Conservation (phyloP, 2,797 vertebrate genomes). For the Anniella stebbinsi region DNA sequence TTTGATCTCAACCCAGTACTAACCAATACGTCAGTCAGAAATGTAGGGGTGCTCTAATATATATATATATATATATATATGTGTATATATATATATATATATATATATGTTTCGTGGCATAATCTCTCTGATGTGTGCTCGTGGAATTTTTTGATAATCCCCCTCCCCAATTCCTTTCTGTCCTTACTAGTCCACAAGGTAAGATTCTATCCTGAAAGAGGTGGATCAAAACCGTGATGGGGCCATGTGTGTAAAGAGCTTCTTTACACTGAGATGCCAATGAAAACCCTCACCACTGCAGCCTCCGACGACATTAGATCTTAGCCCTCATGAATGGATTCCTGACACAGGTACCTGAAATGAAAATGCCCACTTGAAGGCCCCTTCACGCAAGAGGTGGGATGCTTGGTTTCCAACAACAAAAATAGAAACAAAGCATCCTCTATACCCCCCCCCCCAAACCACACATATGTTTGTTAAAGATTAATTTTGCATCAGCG, state of each 20-base stretch:
- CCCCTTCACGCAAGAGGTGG: neutral
- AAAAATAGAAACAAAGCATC: neutral
- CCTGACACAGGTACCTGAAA: neutral
- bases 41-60: constrained; percentile 70
- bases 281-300: neutral
- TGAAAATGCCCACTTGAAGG: neutral
- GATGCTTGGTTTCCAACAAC: too few species aligned
- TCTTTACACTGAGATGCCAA: neutral
- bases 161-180: accelerated
- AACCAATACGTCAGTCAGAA: constrained; percentile 76
- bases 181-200: constrained; percentile 57
- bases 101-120: constrained; percentile 62
- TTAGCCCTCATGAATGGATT: neutral
- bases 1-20: constrained; percentile 78
- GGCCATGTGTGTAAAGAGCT: constrained; percentile 70
- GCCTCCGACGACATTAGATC: neutral
- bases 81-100: neutral
- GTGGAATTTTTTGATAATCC: constrained; percentile 72
- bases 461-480: neutral
- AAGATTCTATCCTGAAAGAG: constrained; percentile 77
- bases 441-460: too few species aligned
- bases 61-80: too few species aligned
- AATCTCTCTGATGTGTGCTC: constrained; percentile 73
- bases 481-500: neutral
- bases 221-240: constrained; percentile 69